Base-by-base conservation (phyloP, 2,113 vertebrate species). In the Alligator sinensis region DNA sequence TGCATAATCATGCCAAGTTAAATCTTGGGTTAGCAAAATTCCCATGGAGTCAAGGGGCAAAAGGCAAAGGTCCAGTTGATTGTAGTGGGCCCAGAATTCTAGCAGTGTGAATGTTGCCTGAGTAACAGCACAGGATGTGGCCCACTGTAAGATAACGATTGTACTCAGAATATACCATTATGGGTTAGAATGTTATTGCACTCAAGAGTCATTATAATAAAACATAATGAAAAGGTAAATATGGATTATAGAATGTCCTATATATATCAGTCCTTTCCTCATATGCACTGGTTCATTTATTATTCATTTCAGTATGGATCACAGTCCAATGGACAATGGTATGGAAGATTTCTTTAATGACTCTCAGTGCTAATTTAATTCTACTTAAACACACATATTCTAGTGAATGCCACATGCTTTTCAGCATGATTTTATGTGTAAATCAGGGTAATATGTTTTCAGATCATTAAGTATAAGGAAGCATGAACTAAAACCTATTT, bases 401-500 rank as follows among this genome's bases (percentile, higher is more conserved):
- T 96, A 93, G 95, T 96, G 97, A 97, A 97, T 97, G 98, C 97
- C 97, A 98, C 98, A 98, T 98, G 98, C 98, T 98, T 98, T 98
- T 98, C 97, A 96, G 98, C 98, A 98, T 98, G 98, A 98, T 98
- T 98, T 98, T 98, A 98, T 98, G 98, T 98, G 98, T 98, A 98
- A 99, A 99, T 98, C 98, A 98, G 97, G 97, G 97, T 98, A 98
- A 98, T 99, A 98, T 98, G 98, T 98, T 98, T 98, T 98, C 98
- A 98, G 98, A 97, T 98, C 98, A 98, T 99, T 99, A 99, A 98
- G 96, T 98, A 98, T 98, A 98, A 98, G 97, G 98, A 98, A 98
- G 98, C 98, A 97, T 98, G 98, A 98, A 98, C 97, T 97, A 98
- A 98, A 98, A 98, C 97, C 98, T 98, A 98, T 98, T 98, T 98